phyloP scores from a whole-genome alignment of 92 coral and sea anemone genomes.

The Pocillopora meandrina region DNA sequence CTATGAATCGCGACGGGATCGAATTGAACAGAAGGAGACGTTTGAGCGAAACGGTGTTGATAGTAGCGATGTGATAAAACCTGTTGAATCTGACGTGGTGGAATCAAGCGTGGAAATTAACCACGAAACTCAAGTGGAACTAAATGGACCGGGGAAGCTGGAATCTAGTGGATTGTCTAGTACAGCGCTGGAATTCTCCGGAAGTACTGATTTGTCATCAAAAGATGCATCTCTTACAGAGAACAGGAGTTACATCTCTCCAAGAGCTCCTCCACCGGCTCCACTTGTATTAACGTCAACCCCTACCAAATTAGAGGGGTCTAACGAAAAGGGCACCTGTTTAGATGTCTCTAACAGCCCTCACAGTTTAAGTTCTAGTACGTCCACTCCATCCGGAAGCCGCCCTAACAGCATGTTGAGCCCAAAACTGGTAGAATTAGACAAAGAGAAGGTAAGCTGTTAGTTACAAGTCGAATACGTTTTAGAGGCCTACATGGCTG shows the following conservation, averaged over 20 bases:
- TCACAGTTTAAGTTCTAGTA: conserved; percentile 59
- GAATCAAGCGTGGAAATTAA: background rate
- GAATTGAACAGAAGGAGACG: background rate
- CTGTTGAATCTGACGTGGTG: background rate
- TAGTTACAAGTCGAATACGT: background rate
- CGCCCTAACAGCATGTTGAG: conserved; percentile 91
- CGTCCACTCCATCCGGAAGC: conserved; percentile 80
- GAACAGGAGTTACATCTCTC: background rate
- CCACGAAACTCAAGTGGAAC: conserved; percentile 1
- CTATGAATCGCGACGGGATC: conserved; percentile 2
- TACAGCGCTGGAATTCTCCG: conserved; percentile 15
- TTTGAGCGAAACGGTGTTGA: background rate
- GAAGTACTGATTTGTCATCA: conserved; percentile 30
- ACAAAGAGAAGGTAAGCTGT: conserved; percentile 84
- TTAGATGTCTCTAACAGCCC: conserved; percentile 67
- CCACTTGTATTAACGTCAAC: conserved; percentile 80
- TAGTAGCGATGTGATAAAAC: background rate
- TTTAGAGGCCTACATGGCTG: background rate
- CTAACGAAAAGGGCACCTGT: conserved; percentile 36
- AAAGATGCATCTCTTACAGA: conserved; percentile 17
- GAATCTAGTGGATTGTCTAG: background rate
- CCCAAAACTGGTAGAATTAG: conserved; percentile 92
- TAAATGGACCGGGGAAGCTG: conserved; percentile 26
- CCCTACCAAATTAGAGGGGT: conserved; percentile 56
- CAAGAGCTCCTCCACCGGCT: conserved; percentile 56